Evolutionary conservation across 2,888 invertebrate genomes (phyloP), one percentile per base, ranked within the genome.

Genomic region (Yponomeuta evonymella): DNA sequence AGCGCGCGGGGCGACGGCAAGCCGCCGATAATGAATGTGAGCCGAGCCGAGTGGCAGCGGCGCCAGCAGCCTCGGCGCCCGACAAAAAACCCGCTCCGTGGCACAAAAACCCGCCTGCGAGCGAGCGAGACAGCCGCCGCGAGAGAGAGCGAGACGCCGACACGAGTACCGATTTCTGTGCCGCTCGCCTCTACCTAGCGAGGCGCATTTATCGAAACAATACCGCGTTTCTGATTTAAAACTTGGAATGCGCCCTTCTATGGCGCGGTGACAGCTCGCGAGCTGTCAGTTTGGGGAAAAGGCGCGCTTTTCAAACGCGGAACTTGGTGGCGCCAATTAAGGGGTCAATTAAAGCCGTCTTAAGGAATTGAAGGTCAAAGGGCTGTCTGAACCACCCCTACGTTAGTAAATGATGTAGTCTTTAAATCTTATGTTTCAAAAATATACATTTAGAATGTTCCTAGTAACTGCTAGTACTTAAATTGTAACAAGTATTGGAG

Each of bases 181-280:
- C 51, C 87, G 87, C 84, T 87, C 86, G 86, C 85, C 84, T 89
- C 89, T 86, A 88, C 58, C 72, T n/a, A 86, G 84, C 88, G 82
- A 58, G 51, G 84, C 83, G 84, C 86, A 86, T 84, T 87, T 88
- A 88, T 82, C 84, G 80, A 85, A 79, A 80, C 83, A 87, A 86
- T 87, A 87, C 87, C 85, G 87, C 88, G 88, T 85, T 90, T 90
- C 51, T 89, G 89, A 90, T 90, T 92, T 92, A 91, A 90, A 90
- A 90, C 90, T 86, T 83, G 81, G 86, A 90, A 86, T 89, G 90
- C 87, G 90, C 92, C 92, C 92, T 92, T 92, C 90, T 90, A 91
- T 92, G 92, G 90, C 87, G 89, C 89, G 90, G 90, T 92, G 92
- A 92, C 92, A 92, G 92, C 82, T 90, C 89, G 85, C 88, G 89